Evolutionary conservation across 2,888 invertebrate species (phyloP), one percentile per base, ranked within the genome.

Genomic region (Flexamia atlantica): DNA sequence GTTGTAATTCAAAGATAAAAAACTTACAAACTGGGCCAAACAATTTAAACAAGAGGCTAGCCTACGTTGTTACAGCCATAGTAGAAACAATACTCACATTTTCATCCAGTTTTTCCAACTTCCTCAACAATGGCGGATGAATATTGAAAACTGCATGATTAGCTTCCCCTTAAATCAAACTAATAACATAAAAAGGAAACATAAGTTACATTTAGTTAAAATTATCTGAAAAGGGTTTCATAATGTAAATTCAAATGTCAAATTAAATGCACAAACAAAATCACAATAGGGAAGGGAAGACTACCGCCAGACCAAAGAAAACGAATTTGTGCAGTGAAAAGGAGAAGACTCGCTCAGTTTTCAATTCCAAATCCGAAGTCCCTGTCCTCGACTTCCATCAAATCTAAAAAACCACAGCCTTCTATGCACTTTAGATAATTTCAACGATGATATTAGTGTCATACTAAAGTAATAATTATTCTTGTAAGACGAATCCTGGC

Each of bases 261-360:
- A 28, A 28, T 23, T 23, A 64, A 64, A 64, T 64, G 30, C 30
- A 64, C 28, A 64, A 30, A 64, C 30, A 64, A 28, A 64, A 64
- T 64, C 64, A 28, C n/a, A n/a, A n/a, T n/a, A n/a, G 14, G 30
- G 30, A 28, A 64, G 64, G n/a, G n/a, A 64, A 64, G 28, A 3
- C 30, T 64, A 64, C 28, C 64, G 64, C 64, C 64, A 64, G 64
- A 64, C 64, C 64, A 64, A 64, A 28, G 64, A 28, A 30, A 64
- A 64, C 30, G 30, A 64, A 64, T 64, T n/a, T 14, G 30, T 30
- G 64, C 64, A 64, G 64, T 64, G 64, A 64, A 64, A 64, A 64
- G 30, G 64, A 5, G n/a, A 64, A 64, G 28, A 64, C 9, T 10
- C 64, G 14, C 20, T 64, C 64, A 3, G 4, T 64, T 64, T 64